Evolutionary conservation across 2,888 invertebrate genomes (phyloP).

Genomic region (Lucinisca nassula): DNA sequence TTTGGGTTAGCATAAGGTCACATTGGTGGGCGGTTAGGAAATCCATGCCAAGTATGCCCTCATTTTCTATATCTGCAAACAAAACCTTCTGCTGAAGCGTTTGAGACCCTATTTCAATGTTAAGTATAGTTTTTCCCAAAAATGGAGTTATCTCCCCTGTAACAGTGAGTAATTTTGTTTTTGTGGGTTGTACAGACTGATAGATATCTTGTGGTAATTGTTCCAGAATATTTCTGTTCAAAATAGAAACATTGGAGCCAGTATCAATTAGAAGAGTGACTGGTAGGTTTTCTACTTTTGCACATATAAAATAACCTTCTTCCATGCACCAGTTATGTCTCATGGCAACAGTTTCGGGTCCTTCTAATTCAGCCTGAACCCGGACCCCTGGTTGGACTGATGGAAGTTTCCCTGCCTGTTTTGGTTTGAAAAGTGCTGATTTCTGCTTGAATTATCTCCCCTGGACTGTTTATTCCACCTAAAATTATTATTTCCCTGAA

Average conservation of each 20-base stretch:
- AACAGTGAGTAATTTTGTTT: constrained; percentile 20
- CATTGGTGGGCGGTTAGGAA: not conserved
- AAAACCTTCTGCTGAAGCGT: constrained; percentile 7
- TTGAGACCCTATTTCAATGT: constrained; percentile 23
- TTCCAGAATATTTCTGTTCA: too few relatives aligned
- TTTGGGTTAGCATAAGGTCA: not conserved
- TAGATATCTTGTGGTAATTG: not conserved
- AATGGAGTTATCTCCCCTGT: constrained; percentile 48
- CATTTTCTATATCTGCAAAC: not conserved
- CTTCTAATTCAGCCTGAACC: constrained; percentile 24
- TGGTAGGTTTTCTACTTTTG: not conserved
- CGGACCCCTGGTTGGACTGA: constrained; percentile 24
- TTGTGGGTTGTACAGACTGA: not conserved
- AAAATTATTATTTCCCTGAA: too few relatives aligned
- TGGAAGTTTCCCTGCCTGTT: constrained; percentile 20
- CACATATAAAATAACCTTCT: constrained; percentile 23
- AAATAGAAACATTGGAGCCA: too few relatives aligned
- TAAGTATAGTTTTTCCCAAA: constrained; percentile 19
- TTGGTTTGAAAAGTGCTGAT: not conserved
- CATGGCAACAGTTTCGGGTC: too few relatives aligned
- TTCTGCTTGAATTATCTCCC: not conserved
- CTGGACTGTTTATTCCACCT: not conserved
- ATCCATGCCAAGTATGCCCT: not conserved
- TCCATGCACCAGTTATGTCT: too few relatives aligned
- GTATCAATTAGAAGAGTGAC: constrained; percentile 35